These are phyloP conservation scores for Pentalonia nigronervosa DNA, from an alignment of 1,140 invertebrate species.

Conservation along the genomic window DNA sequence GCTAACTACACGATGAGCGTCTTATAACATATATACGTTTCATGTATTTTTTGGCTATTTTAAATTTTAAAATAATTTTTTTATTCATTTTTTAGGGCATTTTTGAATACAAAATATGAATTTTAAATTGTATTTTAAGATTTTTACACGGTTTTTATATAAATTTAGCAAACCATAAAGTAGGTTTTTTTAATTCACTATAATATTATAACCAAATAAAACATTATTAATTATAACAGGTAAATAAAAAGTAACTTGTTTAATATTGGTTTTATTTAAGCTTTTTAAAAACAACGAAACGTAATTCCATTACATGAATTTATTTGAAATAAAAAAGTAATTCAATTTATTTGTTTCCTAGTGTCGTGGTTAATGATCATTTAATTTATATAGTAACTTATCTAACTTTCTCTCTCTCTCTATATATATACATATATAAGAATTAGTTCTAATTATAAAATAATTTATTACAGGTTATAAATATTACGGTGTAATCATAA, in stretches of 20 bases:
- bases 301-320: background rate
- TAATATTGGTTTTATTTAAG: background rate
- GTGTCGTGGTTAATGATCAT: background rate
- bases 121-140: no score
- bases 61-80: no score
- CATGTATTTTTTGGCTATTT: no score
- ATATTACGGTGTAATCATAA: background rate
- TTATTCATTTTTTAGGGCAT: no score
- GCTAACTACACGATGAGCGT: no score
- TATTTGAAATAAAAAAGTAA: background rate
- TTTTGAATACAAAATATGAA: no score
- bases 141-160: no score
- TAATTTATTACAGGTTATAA: background rate
- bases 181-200: no score
- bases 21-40: no score
- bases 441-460: background rate
- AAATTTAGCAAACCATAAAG: no score
- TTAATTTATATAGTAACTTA: slow-evolving; percentile 2
- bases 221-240: background rate
- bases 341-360: background rate
- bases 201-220: background rate
- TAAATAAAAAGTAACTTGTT: background rate
- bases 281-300: background rate
- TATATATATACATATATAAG: background rate
- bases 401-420: background rate